Evolutionary conservation across 1,140 invertebrate genomes (phyloP).

Genomic region (Drosophila arizonae): DNA sequence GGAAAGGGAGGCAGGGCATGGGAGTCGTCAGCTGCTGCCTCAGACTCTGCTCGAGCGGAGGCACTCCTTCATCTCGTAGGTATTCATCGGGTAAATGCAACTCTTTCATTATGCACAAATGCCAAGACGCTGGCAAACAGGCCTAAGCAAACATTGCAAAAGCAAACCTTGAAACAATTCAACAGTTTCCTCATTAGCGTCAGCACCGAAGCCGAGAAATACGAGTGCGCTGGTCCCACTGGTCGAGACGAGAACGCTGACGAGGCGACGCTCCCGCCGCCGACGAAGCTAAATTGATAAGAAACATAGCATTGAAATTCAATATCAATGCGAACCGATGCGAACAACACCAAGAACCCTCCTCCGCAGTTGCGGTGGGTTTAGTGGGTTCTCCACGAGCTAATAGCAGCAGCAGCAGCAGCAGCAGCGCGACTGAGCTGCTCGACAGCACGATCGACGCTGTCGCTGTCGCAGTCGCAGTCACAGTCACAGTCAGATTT

Average conservation of each 20-base stretch:
- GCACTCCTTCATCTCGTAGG: constrained; percentile 39
- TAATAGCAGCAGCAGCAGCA: too few relatives aligned
- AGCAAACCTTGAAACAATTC: constrained; percentile 79
- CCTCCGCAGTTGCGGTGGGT: constrained; percentile 38
- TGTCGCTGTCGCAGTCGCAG: constrained; percentile 15
- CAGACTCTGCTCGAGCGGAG: not conserved
- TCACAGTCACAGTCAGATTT: constrained; percentile 37
- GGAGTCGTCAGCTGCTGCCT: not conserved
- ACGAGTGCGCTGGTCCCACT: constrained; percentile 27
- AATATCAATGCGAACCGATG: constrained; percentile 68
- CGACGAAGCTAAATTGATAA: constrained; percentile 51
- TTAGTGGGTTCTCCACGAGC: constrained; percentile 11
- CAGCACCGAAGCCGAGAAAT: constrained; percentile 33
- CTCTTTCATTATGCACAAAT: constrained; percentile 77
- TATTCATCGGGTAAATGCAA: constrained; percentile 62
- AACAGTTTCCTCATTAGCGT: constrained; percentile 76
- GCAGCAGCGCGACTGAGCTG: constrained; percentile 12
- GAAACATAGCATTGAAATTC: constrained; percentile 60
- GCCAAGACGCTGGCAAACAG: constrained; percentile 62
- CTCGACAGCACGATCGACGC: constrained; percentile 38
- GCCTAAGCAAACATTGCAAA: constrained; percentile 69
- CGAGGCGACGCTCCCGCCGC: constrained; percentile 9
- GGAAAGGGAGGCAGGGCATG: not conserved
- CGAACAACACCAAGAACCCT: constrained; percentile 17
- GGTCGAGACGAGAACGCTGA: constrained; percentile 13